Evolutionary conservation across 2,113 vertebrate genomes (phyloP).

Genomic region (Numenius arquata): DNA sequence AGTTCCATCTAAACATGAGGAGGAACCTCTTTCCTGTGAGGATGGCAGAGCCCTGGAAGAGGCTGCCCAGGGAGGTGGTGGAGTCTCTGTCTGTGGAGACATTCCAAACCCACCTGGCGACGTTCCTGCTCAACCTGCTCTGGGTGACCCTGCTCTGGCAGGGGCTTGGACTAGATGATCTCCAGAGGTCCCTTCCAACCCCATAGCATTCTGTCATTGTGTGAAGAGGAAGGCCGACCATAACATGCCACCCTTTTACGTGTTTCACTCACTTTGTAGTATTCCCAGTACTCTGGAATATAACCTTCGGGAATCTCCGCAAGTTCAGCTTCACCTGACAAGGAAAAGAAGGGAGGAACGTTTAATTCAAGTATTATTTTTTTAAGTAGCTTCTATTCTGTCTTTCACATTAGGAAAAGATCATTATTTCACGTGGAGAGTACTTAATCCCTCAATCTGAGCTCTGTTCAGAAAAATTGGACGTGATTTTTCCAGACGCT

Average conservation of each 20-base stretch:
- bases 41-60: too few relatives aligned
- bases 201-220: too few relatives aligned
- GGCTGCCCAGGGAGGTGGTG: too few relatives aligned
- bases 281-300: slow-evolving; percentile 91
- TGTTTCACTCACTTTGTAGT: slow-evolving; percentile 81
- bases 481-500: not conserved
- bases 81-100: too few relatives aligned
- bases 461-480: not conserved
- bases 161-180: too few relatives aligned
- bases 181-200: too few relatives aligned
- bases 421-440: not conserved
- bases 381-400: not conserved
- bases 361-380: not conserved
- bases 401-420: not conserved
- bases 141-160: too few relatives aligned
- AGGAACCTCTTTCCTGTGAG: too few relatives aligned
- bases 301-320: slow-evolving; percentile 90
- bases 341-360: not conserved
- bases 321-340: slow-evolving; percentile 89
- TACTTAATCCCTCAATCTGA: not conserved
- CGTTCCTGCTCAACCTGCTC: too few relatives aligned
- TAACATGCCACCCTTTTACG: not conserved
- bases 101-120: too few relatives aligned
- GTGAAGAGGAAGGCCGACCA: not conserved
- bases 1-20: too few relatives aligned